A percentile compares a stretch with the other conserved stretches of the same genome.
Evolutionary conservation across 1,140 invertebrate species (phyloP).

Genomic region (Diorhabda elongata): DNA sequence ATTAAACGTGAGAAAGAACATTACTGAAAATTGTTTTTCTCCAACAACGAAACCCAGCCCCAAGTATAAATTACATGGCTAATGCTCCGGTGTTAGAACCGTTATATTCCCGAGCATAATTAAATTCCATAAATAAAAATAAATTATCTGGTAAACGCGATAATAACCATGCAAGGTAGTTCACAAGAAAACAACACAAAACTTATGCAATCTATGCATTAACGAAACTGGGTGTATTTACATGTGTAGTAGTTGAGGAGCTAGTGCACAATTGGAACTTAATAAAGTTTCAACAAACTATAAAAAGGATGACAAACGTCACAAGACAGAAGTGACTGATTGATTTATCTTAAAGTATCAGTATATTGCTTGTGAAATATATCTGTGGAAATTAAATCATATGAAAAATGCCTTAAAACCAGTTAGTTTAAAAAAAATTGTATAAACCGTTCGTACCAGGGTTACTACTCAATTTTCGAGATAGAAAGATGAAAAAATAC

Average conservation of each 20-base stretch:
- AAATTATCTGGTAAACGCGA: slow-evolving; percentile 33
- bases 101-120: slow-evolving; percentile 25
- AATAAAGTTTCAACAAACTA: too few species aligned
- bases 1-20: slow-evolving; percentile 2
- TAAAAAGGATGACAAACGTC: too few species aligned
- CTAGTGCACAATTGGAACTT: not conserved
- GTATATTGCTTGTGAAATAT: too few species aligned
- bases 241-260: slow-evolving; percentile 30
- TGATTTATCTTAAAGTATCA: too few species aligned
- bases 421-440: too few species aligned
- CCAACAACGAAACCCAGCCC: not conserved
- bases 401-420: too few species aligned
- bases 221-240: slow-evolving; percentile 30
- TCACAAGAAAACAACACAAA: slow-evolving; percentile 26
- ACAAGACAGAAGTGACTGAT: too few species aligned
- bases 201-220: slow-evolving; percentile 31
- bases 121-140: slow-evolving; percentile 40
- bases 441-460: too few species aligned
- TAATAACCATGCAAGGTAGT: slow-evolving; percentile 37
- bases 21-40: not conserved
- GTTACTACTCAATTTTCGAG: too few species aligned
- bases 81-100: slow-evolving; percentile 3
- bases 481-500: too few species aligned
- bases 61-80: not conserved
- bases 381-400: too few species aligned